Evolutionary conservation across 2,113 vertebrate genomes (phyloP), one percentile per base, ranked within the genome.

Genomic region (Chionodraco myersi): DNA sequence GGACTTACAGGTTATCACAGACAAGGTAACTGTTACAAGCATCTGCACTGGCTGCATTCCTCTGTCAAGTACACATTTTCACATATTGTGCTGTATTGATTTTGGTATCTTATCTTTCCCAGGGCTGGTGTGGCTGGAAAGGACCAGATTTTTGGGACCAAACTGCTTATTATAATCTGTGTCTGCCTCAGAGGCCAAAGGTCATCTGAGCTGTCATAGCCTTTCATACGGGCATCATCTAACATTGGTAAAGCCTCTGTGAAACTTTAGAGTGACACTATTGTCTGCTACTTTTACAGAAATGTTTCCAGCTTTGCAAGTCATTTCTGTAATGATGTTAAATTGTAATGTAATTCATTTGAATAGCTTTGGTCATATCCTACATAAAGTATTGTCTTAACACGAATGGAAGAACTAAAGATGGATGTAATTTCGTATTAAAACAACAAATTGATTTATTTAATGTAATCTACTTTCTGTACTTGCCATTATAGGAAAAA

Each of bases 121-220:
- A 99, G 98, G 97, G 97, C 68, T 99, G 97, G 96, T 99, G 98
- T 87, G 98, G 97, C 82, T 99, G 98, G 98, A 99, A 99, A 83
- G 96, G 96, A 57, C 91, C 94, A 0, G 97, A 99, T 26, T 99
- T 99, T 62, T 99, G 98, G 98, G 97, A 93, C 92, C 96, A 97
- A 86, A 96, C 96, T 0, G 96, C 97, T 0, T 98, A 98, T 88
- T 99, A 99, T 67, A 99, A 99, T 76, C 93, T 99, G 26, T 99
- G 98, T 88, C 92, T 99, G 92, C 98, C 98, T 86, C 97, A 97
- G 66, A 95, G 96, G 85, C 97, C 96, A 6, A 96, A 92, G 85
- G 72, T 66, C 75, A 94, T 98, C 89, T 99, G 90, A 96, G 23
- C 41, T 62, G 48, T 36, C 15, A n/a, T 53, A 63, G 5, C 15